Conservation (phyloP, 2,113 vertebrate species). For the Rhinolophus sinicus region DNA sequence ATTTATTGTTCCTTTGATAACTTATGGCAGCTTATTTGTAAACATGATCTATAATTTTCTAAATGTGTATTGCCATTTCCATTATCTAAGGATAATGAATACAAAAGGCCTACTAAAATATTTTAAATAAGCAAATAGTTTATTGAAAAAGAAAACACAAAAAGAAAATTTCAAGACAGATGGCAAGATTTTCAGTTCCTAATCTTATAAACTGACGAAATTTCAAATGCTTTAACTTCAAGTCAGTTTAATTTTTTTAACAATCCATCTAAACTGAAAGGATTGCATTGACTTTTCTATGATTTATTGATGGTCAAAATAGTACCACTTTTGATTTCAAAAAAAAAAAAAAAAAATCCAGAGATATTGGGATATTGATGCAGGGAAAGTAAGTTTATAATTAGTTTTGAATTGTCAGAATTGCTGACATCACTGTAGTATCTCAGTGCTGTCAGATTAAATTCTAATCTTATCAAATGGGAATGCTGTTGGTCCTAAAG, state of each 20-base stretch:
- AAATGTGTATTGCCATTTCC: neutral
- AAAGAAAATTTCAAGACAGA: neutral
- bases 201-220: neutral
- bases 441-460: neutral
- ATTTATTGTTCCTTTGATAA: slow-evolving; percentile 18
- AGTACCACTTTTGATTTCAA: neutral
- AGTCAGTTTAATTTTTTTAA: neutral
- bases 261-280: neutral
- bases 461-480: neutral
- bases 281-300: neutral
- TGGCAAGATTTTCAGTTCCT: neutral
- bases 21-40: slow-evolving; percentile 8
- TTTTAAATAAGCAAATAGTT: slow-evolving; percentile 22
- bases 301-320: slow-evolving; percentile 27
- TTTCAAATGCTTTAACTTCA: slow-evolving; percentile 4
- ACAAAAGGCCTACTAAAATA: neutral
- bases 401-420: slow-evolving; percentile 16
- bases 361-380: neutral
- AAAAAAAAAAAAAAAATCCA: neutral
- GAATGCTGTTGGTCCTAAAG: neutral
- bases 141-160: neutral
- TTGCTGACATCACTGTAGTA: neutral
- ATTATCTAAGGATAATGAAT: neutral
- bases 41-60: neutral
- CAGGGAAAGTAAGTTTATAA: slow-evolving; percentile 9